These are phyloP conservation scores for Drepana falcataria DNA, from an alignment of 2,888 invertebrate species.

Conservation along the genomic window DNA sequence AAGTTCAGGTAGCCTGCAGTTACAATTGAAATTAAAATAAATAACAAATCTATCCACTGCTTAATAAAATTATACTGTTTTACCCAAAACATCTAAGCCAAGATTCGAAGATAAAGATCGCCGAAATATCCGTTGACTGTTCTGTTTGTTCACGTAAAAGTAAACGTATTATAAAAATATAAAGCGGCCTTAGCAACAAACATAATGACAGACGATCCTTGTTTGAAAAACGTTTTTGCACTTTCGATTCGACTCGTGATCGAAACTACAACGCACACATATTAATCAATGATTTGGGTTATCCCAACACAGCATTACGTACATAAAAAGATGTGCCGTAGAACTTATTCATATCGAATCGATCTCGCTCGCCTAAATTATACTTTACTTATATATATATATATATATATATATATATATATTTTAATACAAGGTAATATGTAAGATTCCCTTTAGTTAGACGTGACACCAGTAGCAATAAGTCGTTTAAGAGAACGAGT, in stretches of 20 bases:
- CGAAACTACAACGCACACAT: conserved; percentile 28
- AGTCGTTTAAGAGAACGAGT: conserved; percentile 14
- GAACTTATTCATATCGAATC: conserved; percentile 10
- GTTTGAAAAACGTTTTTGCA: conserved; percentile 30
- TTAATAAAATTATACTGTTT: too few relatives aligned
- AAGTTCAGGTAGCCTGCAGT: too few relatives aligned
- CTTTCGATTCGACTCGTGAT: conserved; percentile 36
- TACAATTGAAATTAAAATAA: too few relatives aligned
- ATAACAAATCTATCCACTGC: too few relatives aligned
- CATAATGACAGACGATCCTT: conserved; percentile 22
- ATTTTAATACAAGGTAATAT: conserved; percentile 16
- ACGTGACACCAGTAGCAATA: conserved; percentile 3
- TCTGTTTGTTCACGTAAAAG: neutral
- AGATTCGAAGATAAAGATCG: neutral
- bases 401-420: too few relatives aligned
- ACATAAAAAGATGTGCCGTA: neutral
- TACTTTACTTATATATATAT: too few relatives aligned
- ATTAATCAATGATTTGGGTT: conserved; percentile 31
- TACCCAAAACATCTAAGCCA: too few relatives aligned
- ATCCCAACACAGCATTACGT: conserved; percentile 22
- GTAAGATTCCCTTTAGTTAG: conserved; percentile 5
- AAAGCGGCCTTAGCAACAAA: conserved; percentile 28
- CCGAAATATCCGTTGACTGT: neutral
- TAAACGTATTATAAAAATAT: neutral
- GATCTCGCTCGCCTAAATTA: conserved; percentile 8